These are phyloP conservation scores for Dreissena rostriformis DNA, from an alignment of 1,140 invertebrate genomes.

Conservation along the genomic window DNA sequence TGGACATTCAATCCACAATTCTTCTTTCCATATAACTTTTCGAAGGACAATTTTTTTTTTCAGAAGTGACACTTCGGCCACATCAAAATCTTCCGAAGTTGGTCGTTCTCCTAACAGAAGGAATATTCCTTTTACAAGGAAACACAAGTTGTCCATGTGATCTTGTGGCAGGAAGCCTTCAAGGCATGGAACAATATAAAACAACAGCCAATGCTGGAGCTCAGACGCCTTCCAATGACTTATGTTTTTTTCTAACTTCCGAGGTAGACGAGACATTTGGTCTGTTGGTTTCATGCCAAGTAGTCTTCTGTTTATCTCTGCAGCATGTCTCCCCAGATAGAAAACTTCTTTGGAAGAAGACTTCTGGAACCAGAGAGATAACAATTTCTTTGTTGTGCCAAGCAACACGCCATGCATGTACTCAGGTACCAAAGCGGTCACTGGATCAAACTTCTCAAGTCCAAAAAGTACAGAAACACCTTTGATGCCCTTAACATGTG, in stretches of 20 bases:
- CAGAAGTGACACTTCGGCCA: slow-evolving; percentile 27
- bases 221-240: slow-evolving; percentile 49
- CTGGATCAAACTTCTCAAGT: slow-evolving; percentile 40
- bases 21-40: slow-evolving; percentile 26
- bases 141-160: slow-evolving; percentile 14
- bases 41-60: slow-evolving; percentile 32
- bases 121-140: slow-evolving; percentile 18
- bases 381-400: slow-evolving; percentile 20
- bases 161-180: not conserved
- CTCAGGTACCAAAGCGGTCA: slow-evolving; percentile 35
- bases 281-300: slow-evolving; percentile 42
- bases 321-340: slow-evolving; percentile 21
- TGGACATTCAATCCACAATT: slow-evolving; percentile 20
- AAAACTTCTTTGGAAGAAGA: slow-evolving; percentile 22
- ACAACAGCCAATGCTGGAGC: slow-evolving; percentile 35
- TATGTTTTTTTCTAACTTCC: slow-evolving; percentile 36
- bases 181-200: slow-evolving; percentile 25
- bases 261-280: slow-evolving; percentile 35
- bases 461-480: not conserved
- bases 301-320: slow-evolving; percentile 14
- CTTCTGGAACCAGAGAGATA: slow-evolving; percentile 5
- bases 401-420: slow-evolving; percentile 35
- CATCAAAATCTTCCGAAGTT: slow-evolving; percentile 26
- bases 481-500: too few relatives aligned
- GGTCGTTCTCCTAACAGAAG: slow-evolving; percentile 27